Base-by-base conservation (phyloP, 2,888 invertebrate genomes). In the Epirrhoe alternata region DNA sequence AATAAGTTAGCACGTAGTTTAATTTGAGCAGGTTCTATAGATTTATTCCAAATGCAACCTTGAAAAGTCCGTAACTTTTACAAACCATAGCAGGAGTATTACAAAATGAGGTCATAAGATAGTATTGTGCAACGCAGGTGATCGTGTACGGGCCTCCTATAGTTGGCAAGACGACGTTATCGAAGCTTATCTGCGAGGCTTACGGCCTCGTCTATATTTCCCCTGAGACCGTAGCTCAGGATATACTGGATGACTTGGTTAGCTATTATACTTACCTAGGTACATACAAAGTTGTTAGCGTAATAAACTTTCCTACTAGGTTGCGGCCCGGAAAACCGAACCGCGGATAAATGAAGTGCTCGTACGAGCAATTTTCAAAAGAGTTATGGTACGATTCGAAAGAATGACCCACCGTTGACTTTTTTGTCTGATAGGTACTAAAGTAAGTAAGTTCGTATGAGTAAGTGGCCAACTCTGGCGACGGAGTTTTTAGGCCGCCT, bases 91-190 rank as follows among this genome's bases (percentile, higher is more conserved):
- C 53, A 24, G 24, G 42, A 42, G 38, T 16, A 33, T 69, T 65
- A 72, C 69, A 67, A 73, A 71, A 73, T 69, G 16, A 70, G 67
- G 62, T 30, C 16, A 33, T 61, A 24, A 8, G 17, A 47, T 47
- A 47, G 14, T 14, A 61, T 50, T 64, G 31, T 64, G 64, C 64
- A 63, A 54, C 31, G 5, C 78, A 92, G 92, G 80, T 92, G 12
- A 47, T 96, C 14, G 82, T 96, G 1, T 94, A 95, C 71, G 96
- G 96, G 1, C 96, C 96, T 17, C 95, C 96, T 4, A 94, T 95
- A 6, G 91, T 94, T 10, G 96, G 96, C 24, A 96, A 96, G 85
- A 95, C 95, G 0, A 89, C 86, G 17, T 74, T 96, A 62, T 94
- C 95, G 0, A 94, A 93, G 73, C 87, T 86, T 68, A 87, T 96